These are phyloP conservation scores for Chaetophractus vellerosus DNA, from an alignment of 2,797 vertebrate genomes.

Conservation along the genomic window DNA sequence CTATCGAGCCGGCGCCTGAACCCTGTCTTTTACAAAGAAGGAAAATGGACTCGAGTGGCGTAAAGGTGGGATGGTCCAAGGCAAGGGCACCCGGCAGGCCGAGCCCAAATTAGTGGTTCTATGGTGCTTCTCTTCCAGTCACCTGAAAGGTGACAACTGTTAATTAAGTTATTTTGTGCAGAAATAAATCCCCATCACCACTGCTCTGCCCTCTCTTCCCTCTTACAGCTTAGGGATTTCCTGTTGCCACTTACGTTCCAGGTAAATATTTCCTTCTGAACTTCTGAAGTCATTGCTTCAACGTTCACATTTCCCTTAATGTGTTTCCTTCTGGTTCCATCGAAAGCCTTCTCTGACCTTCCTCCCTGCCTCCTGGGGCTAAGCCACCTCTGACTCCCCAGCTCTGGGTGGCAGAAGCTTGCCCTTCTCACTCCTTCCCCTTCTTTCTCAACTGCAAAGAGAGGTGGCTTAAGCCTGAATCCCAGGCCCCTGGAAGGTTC, in stretches of 20 bases:
- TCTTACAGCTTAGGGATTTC: constrained; percentile 2
- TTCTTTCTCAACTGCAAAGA: constrained; percentile 52
- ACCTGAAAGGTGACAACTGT: not conserved
- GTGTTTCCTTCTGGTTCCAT: constrained; percentile 54
- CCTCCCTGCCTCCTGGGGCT: not conserved
- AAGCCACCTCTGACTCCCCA: not conserved
- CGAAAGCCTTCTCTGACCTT: constrained; percentile 44
- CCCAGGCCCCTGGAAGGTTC: constrained; percentile 89
- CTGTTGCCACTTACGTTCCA: constrained; percentile 16
- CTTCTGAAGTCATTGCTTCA: constrained; percentile 62
- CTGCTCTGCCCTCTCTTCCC: too few species aligned
- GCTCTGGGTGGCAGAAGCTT: not conserved
- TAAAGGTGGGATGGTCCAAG: not conserved
- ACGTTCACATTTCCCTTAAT: constrained; percentile 60
- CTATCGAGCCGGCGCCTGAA: too few species aligned
- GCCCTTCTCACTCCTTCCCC: constrained; percentile 6
- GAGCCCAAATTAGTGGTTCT: not conserved
- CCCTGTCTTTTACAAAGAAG: constrained; percentile 15
- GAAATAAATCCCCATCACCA: not conserved
- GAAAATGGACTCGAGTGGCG: not conserved
- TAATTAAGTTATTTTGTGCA: constrained; percentile 11
- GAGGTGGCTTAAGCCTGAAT: constrained; percentile 50
- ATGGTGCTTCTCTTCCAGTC: not conserved
- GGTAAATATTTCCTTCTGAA: constrained; percentile 72
- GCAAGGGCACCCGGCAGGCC: not conserved